Base-by-base conservation (phyloP, 2,113 vertebrate species). In the Leptosomus discolor region DNA sequence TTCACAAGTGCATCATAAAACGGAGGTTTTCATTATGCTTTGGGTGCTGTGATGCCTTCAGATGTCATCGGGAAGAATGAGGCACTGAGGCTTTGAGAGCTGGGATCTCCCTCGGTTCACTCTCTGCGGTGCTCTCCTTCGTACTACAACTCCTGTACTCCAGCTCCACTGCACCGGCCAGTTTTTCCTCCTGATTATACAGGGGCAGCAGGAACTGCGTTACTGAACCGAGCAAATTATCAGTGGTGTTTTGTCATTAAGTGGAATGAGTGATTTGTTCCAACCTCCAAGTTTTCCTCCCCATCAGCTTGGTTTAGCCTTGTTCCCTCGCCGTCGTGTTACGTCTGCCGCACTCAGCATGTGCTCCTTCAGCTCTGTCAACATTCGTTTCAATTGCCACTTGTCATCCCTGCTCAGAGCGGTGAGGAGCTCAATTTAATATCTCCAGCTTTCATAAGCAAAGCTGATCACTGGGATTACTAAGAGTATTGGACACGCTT, bases 311-410 rank as follows among this genome's bases (percentile, higher is more conserved):
- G 36, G 17, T 69, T 94, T 36, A 91, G 76, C 61, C 60, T 27
- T 5, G 6, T 5, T 74, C 71, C 30, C 60, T 64, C 60, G 32
- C 60, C 0, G 6, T 37, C 32, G 79, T 3, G 64, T 50, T 78
- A 87, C 12, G 69, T 88, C 79, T 80, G 88, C n/a, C 32, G 64
- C 56, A 8, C 86, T 85, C 94, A 88, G 86, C 69, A 1, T 69
- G 89, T 37, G 80, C 81, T 87, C 65, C 92, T 91, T 95, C 53
- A 90, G 69, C 77, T 65, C 91, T 90, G 89, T 73, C 96, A 88
- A 79, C 80, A 53, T 73, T 30, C 5, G 71, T 94, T 97, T 91
- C 65, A 17, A 4, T 15, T 39, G 73, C 69, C 68, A 68, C 95
- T 97, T 46, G 63, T 97, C 95, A 96, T 75, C 84, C 64, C 60